phyloP scores from a whole-genome alignment of 2,888 invertebrate species.

The Caenorhabditis drosophilae region DNA sequence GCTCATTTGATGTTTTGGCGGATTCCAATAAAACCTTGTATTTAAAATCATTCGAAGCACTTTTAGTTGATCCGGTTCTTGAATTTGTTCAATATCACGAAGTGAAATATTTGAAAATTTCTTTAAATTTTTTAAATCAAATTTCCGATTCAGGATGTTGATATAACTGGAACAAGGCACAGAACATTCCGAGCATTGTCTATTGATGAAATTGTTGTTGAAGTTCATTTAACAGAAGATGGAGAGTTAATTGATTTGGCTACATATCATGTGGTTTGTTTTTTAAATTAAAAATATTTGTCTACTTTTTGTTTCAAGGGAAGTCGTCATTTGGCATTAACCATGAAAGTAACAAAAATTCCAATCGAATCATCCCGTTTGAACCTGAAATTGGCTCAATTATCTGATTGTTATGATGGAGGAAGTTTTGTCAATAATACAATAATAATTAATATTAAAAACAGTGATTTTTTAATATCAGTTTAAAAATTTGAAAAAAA shows the following conservation, averaged over 20 bases:
- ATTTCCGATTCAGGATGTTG: constrained; percentile 1
- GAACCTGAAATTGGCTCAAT: constrained; percentile 3
- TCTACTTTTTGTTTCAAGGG: neutral
- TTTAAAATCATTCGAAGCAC: constrained; percentile 4
- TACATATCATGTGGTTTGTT: neutral
- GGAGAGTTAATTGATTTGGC: constrained; percentile 11
- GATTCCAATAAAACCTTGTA: neutral
- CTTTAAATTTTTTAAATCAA: neutral
- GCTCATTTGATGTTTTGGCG: constrained; percentile 14
- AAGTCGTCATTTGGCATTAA: neutral
- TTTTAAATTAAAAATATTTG: neutral
- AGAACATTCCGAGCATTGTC: constrained; percentile 12
- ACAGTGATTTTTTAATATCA: constrained; percentile 14
- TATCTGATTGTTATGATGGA: constrained; percentile 26
- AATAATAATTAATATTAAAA: constrained; percentile 23
- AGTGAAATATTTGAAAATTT: neutral
- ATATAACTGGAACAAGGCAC: constrained; percentile 2
- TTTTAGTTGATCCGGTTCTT: constrained; percentile 7
- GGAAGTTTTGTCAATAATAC: constrained; percentile 25
- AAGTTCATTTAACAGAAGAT: constrained; percentile 16
- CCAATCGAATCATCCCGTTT: constrained; percentile 9
- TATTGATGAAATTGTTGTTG: constrained; percentile 2
- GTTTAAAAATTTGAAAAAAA: neutral
- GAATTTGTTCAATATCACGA: constrained; percentile 5
- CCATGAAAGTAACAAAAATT: constrained; percentile 8